phyloP scores from a whole-genome alignment of 1,140 invertebrate species.

The Tetraneura akinire region DNA sequence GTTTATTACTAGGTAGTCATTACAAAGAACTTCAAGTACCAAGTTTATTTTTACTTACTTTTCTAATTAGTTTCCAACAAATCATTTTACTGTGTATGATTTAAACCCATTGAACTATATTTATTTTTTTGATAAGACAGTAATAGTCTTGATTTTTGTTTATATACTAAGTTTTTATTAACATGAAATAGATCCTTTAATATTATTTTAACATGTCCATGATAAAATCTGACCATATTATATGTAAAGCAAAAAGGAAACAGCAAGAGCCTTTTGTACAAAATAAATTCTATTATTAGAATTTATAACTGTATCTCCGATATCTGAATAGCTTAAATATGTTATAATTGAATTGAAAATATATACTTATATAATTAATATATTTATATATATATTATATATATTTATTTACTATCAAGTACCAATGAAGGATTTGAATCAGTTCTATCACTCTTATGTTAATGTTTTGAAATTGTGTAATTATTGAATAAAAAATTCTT shows the following conservation, averaged over 20 bases:
- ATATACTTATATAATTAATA: not conserved
- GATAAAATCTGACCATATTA: not conserved
- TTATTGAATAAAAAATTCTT: constrained; percentile 33
- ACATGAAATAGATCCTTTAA: constrained; percentile 26
- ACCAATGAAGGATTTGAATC: constrained; percentile 28
- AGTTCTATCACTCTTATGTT: constrained; percentile 37
- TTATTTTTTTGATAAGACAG: constrained; percentile 19
- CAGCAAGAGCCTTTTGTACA: constrained; percentile 47
- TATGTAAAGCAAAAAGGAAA: constrained; percentile 23
- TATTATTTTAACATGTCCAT: constrained; percentile 14
- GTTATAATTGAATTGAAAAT: constrained; percentile 15
- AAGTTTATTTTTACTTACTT: no score
- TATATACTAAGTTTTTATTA: constrained; percentile 36
- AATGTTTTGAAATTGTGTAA: constrained; percentile 43
- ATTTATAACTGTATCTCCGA: not conserved
- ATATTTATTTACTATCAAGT: constrained; percentile 34
- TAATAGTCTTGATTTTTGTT: constrained; percentile 30
- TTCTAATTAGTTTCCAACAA: constrained; percentile 6
- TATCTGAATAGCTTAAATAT: constrained; percentile 16
- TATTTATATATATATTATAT: constrained; percentile 11
- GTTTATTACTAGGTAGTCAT: no score
- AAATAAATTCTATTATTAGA: constrained; percentile 14
- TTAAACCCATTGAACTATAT: constrained; percentile 24
- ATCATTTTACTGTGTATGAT: constrained; percentile 5
- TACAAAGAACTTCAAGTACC: no score